Percentiles rank a stretch among this genome's conserved stretches.
phyloP scores from a whole-genome alignment of 2,113 vertebrate species.

The Seriola aureovittata region DNA sequence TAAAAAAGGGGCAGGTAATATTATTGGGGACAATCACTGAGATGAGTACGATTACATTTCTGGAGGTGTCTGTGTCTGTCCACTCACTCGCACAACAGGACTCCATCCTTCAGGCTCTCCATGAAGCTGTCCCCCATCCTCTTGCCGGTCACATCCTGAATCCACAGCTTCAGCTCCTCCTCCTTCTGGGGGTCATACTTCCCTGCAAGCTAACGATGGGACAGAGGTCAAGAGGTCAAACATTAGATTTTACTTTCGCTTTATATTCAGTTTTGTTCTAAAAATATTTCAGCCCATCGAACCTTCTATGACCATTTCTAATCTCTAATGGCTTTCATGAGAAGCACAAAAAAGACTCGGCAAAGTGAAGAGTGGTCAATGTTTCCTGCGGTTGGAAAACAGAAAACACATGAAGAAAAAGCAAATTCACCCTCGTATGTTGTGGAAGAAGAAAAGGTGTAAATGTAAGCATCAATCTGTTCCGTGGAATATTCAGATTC shows the following conservation, averaged over 20 bases:
- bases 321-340: neutral
- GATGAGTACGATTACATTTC: neutral
- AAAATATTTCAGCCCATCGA: neutral
- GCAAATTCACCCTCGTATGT: neutral
- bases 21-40: neutral
- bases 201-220: constrained; percentile 87
- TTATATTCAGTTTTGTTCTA: neutral
- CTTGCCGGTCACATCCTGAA: constrained; percentile 88
- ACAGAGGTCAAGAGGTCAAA: constrained; percentile 51
- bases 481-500: neutral
- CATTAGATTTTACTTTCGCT: neutral
- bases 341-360: neutral
- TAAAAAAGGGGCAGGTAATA: neutral
- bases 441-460: neutral
- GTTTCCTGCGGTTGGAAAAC: neutral
- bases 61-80: neutral
- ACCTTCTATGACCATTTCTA: neutral
- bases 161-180: constrained; percentile 92
- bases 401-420: neutral
- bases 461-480: too few relatives aligned
- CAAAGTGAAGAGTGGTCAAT: neutral
- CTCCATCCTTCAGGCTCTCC: constrained; percentile 93
- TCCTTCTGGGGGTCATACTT: constrained; percentile 93
- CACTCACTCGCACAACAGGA: constrained; percentile 94
- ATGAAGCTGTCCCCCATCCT: constrained; percentile 91